phyloP scores from a whole-genome alignment of 2,888 invertebrate genomes.

The Trissolcus brochymenae region DNA sequence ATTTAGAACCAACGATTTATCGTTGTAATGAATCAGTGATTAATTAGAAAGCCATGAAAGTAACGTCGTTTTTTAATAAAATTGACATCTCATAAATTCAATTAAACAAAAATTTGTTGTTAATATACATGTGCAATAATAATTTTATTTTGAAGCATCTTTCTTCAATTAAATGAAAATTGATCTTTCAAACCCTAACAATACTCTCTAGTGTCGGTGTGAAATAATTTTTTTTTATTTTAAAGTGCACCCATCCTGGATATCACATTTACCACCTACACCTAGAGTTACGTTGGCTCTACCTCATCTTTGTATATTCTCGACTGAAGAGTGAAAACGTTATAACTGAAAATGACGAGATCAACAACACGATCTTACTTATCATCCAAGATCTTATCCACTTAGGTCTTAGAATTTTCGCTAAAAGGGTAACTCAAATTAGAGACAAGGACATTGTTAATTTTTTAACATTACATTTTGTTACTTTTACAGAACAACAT shows the following conservation, averaged over 20 bases:
- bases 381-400: constrained; percentile 73
- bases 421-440: constrained; percentile 69
- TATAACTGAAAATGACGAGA: constrained; percentile 62
- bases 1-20: background rate
- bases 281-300: constrained; percentile 77
- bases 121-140: too few species aligned
- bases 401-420: constrained; percentile 72
- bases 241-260: constrained; percentile 75
- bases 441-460: background rate
- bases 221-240: constrained; percentile 28
- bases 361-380: constrained; percentile 63
- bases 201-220: too few species aligned
- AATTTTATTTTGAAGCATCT: too few species aligned
- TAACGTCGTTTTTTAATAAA: too few species aligned
- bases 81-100: too few species aligned
- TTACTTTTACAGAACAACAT: constrained; percentile 55
- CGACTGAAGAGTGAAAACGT: constrained; percentile 60
- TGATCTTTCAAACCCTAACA: too few species aligned
- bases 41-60: background rate
- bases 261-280: constrained; percentile 78
- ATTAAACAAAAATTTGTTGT: too few species aligned
- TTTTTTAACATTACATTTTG: background rate
- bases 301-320: constrained; percentile 69
- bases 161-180: too few species aligned
- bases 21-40: background rate